Conservation (phyloP, 2,888 invertebrate species). For the Thereva unica region DNA sequence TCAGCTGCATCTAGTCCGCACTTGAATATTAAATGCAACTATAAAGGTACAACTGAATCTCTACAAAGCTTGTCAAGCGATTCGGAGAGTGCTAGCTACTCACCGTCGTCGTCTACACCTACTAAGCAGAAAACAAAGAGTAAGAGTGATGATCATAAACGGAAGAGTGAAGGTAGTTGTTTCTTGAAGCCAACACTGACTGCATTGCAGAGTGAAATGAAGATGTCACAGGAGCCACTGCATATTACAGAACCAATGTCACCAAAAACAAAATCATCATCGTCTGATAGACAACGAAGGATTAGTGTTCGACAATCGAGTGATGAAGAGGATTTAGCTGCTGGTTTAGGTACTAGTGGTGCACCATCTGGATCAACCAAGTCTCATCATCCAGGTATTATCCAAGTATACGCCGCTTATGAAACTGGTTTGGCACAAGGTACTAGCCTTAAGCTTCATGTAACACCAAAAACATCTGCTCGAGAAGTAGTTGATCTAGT, state of each 20-base stretch:
- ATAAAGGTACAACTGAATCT: constrained; percentile 69
- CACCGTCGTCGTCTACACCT: constrained; percentile 60
- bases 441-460: constrained; percentile 90
- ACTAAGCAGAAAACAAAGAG: constrained; percentile 62
- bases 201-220: constrained; percentile 61
- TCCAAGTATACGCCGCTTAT: constrained; percentile 93
- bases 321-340: constrained; percentile 44
- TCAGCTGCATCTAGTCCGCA: constrained; percentile 74
- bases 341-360: constrained; percentile 42
- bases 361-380: constrained; percentile 44
- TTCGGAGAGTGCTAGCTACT: constrained; percentile 63
- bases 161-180: constrained; percentile 55
- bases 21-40: constrained; percentile 65
- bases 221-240: constrained; percentile 48
- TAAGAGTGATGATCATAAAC: constrained; percentile 46
- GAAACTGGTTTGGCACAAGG: constrained; percentile 92
- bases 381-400: constrained; percentile 51
- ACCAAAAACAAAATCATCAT: constrained; percentile 19
- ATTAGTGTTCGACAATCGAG: constrained; percentile 39
- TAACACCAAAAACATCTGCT: constrained; percentile 90
- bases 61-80: constrained; percentile 70
- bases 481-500: constrained; percentile 94
- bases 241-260: constrained; percentile 47
- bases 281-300: constrained; percentile 34
- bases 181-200: constrained; percentile 61